Evolutionary conservation across 2,888 invertebrate species (phyloP).

Genomic region (Scaptomyza flava): DNA sequence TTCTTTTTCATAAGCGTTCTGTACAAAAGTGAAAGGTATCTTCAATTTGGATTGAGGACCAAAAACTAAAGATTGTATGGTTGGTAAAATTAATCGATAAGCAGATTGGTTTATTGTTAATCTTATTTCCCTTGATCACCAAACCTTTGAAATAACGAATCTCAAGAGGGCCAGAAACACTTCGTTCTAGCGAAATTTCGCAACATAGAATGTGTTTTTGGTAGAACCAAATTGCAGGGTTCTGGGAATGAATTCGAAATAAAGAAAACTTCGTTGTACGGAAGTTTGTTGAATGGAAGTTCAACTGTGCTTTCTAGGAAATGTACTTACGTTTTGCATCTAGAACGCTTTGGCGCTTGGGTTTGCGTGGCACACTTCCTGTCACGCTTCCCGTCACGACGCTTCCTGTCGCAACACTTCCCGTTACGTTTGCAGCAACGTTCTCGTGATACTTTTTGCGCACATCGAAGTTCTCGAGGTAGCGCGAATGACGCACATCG

Average conservation of each 20-base stretch:
- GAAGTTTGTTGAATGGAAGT: no score
- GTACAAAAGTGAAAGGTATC: no score
- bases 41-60: not conserved
- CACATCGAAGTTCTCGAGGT: conserved; percentile 84
- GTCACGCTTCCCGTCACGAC: conserved; percentile 25
- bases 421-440: conserved; percentile 41
- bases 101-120: not conserved
- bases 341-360: conserved; percentile 73
- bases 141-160: not conserved
- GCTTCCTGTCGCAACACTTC: not conserved
- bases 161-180: no score
- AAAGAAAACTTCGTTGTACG: no score
- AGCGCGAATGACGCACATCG: conserved; percentile 82
- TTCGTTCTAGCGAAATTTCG: no score
- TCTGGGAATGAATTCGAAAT: no score
- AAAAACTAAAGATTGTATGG: not conserved
- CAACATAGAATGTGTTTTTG: no score
- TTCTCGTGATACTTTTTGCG: conserved; percentile 82
- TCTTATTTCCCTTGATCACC: not conserved
- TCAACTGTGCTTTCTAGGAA: no score
- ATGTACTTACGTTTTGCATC: conserved; percentile 58
- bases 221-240: no score
- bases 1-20: no score
- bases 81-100: not conserved
- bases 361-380: conserved; percentile 68